Conservation (phyloP, 2,113 vertebrate genomes). For the Tamias sibiricus region DNA sequence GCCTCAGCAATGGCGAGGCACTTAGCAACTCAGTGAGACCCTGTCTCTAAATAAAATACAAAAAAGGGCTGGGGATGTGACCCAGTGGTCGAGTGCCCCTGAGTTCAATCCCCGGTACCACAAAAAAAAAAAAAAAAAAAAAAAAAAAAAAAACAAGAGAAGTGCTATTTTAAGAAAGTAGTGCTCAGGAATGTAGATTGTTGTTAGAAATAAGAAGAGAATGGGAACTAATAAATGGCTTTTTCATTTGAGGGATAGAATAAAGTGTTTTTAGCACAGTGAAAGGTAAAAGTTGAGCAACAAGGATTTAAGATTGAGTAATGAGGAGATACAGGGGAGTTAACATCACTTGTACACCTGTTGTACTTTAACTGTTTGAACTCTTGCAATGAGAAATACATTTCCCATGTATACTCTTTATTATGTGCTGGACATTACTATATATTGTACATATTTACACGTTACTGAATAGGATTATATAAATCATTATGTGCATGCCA, state of each 20-base stretch:
- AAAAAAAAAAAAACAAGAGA: not conserved
- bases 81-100: no score
- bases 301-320: not conserved
- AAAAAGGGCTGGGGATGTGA: no score
- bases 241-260: constrained; percentile 19
- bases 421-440: not conserved
- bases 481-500: not conserved
- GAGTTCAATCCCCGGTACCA: no score
- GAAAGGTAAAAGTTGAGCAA: not conserved
- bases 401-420: not conserved
- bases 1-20: no score
- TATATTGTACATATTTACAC: not conserved
- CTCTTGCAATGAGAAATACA: not conserved
- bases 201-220: not conserved
- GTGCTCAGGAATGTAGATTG: not conserved
- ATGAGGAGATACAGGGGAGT: not conserved
- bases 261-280: not conserved
- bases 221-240: not conserved
- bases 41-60: no score
- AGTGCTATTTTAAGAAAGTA: constrained; percentile 50
- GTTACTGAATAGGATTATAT: not conserved
- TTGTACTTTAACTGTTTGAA: not conserved
- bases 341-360: not conserved
- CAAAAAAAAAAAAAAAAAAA: no score
- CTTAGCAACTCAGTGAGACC: no score